These are phyloP conservation scores for Bucco capensis DNA, from an alignment of 2,113 vertebrate species.

Conservation along the genomic window DNA sequence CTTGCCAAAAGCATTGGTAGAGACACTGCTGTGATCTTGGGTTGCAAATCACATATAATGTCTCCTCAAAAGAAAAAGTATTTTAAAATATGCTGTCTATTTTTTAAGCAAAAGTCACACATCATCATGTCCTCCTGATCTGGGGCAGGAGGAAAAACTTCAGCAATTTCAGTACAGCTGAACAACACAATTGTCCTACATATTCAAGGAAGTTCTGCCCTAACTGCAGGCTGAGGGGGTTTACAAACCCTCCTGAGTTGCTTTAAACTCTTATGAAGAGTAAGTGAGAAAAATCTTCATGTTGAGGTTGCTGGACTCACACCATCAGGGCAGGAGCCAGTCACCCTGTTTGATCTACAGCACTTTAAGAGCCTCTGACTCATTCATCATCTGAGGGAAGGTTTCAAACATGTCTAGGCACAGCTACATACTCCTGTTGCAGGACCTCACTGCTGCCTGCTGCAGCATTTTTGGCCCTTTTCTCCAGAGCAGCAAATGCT, in stretches of 20 bases:
- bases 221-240: neutral
- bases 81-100: neutral
- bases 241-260: neutral
- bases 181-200: neutral
- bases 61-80: neutral
- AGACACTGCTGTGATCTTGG: neutral
- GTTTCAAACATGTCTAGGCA: constrained; percentile 7
- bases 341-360: neutral
- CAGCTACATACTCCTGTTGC: neutral
- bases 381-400: neutral
- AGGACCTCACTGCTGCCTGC: neutral
- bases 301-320: neutral
- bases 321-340: neutral
- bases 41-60: neutral
- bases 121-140: neutral
- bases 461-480: neutral
- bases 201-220: neutral
- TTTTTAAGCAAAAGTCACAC: neutral
- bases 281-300: neutral
- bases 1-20: neutral
- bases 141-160: neutral
- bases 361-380: neutral
- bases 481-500: neutral
- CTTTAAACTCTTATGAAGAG: neutral
- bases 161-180: neutral